Conservation (phyloP, 2,888 invertebrate genomes). For the Zhuqinia jingwanae region DNA sequence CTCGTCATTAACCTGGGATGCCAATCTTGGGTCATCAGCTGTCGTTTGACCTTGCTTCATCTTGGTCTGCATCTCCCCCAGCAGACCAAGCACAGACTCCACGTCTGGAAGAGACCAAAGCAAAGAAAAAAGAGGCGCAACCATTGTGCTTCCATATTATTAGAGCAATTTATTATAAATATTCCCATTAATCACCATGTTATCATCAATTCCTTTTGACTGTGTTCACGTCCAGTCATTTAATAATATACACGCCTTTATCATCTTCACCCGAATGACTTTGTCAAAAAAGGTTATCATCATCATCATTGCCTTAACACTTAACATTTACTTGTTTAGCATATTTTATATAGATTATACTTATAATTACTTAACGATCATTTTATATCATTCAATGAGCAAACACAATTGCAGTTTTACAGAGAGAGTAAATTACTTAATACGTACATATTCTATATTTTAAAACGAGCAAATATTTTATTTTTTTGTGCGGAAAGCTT, state of each 20-base stretch:
- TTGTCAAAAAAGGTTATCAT: slow-evolving; percentile 2
- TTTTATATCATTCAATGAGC: slow-evolving; percentile 47
- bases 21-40: slow-evolving; percentile 89
- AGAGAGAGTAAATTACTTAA: slow-evolving; percentile 14
- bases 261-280: slow-evolving; percentile 1
- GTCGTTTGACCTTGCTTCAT: slow-evolving; percentile 73
- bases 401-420: slow-evolving; percentile 69
- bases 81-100: slow-evolving; percentile 76
- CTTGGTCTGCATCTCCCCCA: slow-evolving; percentile 77
- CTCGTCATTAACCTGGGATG: slow-evolving; percentile 88
- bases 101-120: slow-evolving; percentile 76
- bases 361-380: not conserved
- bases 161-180: slow-evolving; percentile 52
- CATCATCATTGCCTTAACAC: slow-evolving; percentile 11
- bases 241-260: not conserved
- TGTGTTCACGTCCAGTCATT: not conserved
- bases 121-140: slow-evolving; percentile 62
- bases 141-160: slow-evolving; percentile 65
- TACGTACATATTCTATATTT: not conserved
- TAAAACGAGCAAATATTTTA: slow-evolving; percentile 26
- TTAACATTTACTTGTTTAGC: slow-evolving; percentile 19
- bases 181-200: slow-evolving; percentile 5
- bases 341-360: too few species aligned
- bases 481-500: slow-evolving; percentile 67
- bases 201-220: not conserved